Conservation (phyloP, 2,113 vertebrate species). For the Callipepla californica region DNA sequence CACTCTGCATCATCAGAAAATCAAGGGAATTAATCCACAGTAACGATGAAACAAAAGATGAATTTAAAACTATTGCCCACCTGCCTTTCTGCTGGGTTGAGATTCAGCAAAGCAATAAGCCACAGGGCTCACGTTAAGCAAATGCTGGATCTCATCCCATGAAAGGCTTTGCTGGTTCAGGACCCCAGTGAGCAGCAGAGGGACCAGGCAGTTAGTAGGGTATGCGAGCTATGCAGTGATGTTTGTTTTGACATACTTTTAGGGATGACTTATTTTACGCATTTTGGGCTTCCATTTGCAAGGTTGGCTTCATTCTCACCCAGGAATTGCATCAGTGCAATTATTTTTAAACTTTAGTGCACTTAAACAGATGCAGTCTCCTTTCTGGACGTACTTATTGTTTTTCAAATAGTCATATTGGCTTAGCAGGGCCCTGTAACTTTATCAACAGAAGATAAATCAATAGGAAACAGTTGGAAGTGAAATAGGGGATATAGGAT, state of each 20-base stretch:
- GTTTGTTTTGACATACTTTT: slow-evolving; percentile 32
- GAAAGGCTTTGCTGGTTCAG: not conserved
- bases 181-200: not conserved
- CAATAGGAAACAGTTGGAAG: not conserved
- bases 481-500: not conserved
- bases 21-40: not conserved
- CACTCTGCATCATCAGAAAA: not conserved
- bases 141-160: not conserved
- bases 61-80: not conserved
- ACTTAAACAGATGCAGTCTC: slow-evolving; percentile 37
- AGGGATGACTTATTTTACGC: slow-evolving; percentile 6
- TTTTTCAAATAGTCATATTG: slow-evolving; percentile 28
- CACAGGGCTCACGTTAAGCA: not conserved
- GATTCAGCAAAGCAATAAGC: not conserved
- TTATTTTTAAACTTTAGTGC: slow-evolving; percentile 39
- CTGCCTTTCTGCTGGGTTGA: not conserved
- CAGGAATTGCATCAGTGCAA: slow-evolving; percentile 45
- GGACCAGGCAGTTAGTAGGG: not conserved
- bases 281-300: not conserved
- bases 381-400: slow-evolving; percentile 38
- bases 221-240: not conserved
- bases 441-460: not conserved
- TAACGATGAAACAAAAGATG: not conserved
- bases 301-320: slow-evolving; percentile 30
- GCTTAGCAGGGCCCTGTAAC: not conserved